phyloP scores from a whole-genome alignment of 2,113 vertebrate genomes.

The Craseonycteris thonglongyai region DNA sequence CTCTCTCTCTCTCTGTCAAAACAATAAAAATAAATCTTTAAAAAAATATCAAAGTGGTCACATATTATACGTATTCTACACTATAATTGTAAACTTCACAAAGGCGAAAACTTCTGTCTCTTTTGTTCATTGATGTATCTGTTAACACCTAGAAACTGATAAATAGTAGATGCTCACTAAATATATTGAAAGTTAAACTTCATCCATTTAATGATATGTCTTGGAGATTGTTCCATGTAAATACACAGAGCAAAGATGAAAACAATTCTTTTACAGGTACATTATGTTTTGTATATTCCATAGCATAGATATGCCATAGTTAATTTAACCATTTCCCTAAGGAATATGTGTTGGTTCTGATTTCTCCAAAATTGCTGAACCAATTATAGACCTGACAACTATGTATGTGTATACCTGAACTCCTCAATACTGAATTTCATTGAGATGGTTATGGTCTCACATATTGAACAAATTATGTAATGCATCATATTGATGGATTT shows the following conservation, averaged over 20 bases:
- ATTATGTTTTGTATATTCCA: not conserved
- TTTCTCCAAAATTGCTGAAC: not conserved
- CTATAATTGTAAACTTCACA: not conserved
- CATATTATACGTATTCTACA: not conserved
- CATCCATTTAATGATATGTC: not conserved
- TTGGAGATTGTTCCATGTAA: not conserved
- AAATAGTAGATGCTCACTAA: not conserved
- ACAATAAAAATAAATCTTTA: no score
- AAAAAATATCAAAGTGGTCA: not conserved
- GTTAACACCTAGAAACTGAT: not conserved
- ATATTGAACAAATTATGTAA: not conserved
- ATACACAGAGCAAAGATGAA: not conserved
- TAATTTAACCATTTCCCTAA: no score
- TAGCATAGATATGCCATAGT: not conserved
- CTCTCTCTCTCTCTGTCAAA: no score
- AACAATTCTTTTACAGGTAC: not conserved
- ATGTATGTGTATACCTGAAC: not conserved
- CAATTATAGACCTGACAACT: not conserved
- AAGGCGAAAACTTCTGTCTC: not conserved
- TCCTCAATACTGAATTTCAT: not conserved
- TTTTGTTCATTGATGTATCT: not conserved
- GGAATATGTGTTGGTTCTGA: not conserved
- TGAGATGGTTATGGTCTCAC: not conserved
- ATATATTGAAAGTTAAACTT: not conserved
- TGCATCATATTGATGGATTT: not conserved